Conservation (phyloP, 2,797 vertebrate genomes). For the Hippocampus kuda region DNA sequence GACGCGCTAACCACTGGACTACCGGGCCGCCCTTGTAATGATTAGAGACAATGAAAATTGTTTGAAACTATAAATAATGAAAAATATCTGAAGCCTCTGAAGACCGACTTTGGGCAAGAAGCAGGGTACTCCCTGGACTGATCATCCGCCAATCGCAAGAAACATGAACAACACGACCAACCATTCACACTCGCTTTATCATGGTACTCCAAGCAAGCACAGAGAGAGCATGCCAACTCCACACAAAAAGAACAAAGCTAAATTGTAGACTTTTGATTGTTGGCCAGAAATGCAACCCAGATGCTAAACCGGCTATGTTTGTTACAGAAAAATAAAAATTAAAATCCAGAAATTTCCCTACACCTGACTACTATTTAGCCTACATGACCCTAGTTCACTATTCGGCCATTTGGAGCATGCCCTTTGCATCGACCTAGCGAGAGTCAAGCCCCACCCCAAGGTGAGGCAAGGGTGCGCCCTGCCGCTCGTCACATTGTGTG, state of each 20-base stretch:
- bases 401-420: slow-evolving; percentile 22
- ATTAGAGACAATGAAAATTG: no score
- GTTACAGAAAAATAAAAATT: neutral
- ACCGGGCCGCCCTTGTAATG: no score
- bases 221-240: neutral
- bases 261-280: neutral
- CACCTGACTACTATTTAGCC: slow-evolving; percentile 7
- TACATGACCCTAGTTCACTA: slow-evolving; percentile 5
- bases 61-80: no score
- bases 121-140: no score
- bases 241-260: neutral
- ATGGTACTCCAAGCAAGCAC: neutral
- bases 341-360: neutral
- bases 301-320: neutral
- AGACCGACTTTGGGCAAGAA: no score
- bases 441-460: neutral
- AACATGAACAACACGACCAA: no score
- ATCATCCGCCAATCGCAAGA: no score
- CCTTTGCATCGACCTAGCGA: neutral
- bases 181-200: no score
- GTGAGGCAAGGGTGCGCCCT: slow-evolving; percentile 17
- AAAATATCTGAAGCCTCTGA: no score
- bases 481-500: slow-evolving; percentile 24
- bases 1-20: no score
- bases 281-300: neutral